phyloP scores from a whole-genome alignment of 2,113 vertebrate species.

The Syrrhaptes paradoxus region DNA sequence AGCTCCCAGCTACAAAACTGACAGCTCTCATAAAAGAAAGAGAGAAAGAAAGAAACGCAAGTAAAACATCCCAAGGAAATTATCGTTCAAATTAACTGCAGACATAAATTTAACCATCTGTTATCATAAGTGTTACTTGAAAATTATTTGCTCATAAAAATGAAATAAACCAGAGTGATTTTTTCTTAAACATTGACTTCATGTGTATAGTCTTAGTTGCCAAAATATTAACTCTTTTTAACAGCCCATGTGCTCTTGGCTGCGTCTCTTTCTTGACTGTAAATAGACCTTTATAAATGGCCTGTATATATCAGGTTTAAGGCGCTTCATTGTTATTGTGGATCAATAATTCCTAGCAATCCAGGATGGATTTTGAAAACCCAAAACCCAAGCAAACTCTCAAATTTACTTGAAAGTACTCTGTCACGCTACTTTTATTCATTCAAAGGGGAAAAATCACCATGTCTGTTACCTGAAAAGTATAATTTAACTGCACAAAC shows the following conservation, averaged over 20 bases:
- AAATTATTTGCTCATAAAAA: slow-evolving; percentile 71
- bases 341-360: neutral
- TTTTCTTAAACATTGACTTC: slow-evolving; percentile 41
- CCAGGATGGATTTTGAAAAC: neutral
- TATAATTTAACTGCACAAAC: neutral
- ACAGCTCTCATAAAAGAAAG: slow-evolving; percentile 51
- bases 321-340: neutral
- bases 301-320: neutral
- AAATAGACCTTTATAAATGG: slow-evolving; percentile 23
- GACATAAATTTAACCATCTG: slow-evolving; percentile 62
- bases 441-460: neutral
- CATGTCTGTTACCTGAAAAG: neutral
- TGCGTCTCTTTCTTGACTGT: neutral
- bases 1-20: slow-evolving; percentile 35
- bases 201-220: slow-evolving; percentile 20
- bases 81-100: slow-evolving; percentile 65
- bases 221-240: slow-evolving; percentile 71
- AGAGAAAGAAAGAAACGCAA: slow-evolving; percentile 21
- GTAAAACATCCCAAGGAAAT: slow-evolving; percentile 70
- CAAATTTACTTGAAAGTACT: neutral
- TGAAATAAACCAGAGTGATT: slow-evolving; percentile 53
- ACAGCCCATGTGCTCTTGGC: slow-evolving; percentile 27
- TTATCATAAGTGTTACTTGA: slow-evolving; percentile 58
- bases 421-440: neutral
- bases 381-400: neutral